phyloP scores from a whole-genome alignment of 2,113 vertebrate species.

The Sceloporus tristichus region DNA sequence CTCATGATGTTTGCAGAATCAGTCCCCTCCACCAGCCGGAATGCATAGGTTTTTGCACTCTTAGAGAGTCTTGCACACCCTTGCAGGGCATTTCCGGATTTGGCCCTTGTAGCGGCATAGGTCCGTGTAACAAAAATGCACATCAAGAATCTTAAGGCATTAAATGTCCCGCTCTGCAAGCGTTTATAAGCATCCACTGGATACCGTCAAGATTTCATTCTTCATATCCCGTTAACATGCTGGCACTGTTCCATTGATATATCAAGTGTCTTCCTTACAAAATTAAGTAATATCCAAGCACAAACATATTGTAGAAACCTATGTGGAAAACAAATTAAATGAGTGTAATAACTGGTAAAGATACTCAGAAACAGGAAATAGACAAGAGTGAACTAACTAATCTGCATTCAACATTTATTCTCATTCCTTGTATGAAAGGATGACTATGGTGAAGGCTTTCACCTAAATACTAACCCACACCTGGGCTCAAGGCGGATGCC shows the following conservation, averaged over 20 bases:
- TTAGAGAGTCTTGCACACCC: constrained; percentile 61
- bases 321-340: constrained; percentile 52
- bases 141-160: constrained; percentile 81
- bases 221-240: constrained; percentile 72
- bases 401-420: neutral
- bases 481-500: neutral
- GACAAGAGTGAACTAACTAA: constrained; percentile 1
- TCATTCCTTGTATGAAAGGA: constrained; percentile 19
- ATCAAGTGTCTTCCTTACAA: constrained; percentile 75
- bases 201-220: constrained; percentile 68
- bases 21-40: constrained; percentile 50
- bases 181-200: constrained; percentile 69
- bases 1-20: constrained; percentile 52
- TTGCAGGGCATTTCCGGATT: constrained; percentile 73
- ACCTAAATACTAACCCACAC: constrained; percentile 1
- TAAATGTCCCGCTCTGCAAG: constrained; percentile 73
- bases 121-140: constrained; percentile 77
- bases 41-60: constrained; percentile 75
- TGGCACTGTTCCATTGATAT: constrained; percentile 62
- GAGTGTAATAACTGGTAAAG: constrained; percentile 36
- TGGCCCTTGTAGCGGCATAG: constrained; percentile 71
- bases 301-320: constrained; percentile 78
- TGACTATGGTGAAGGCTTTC: neutral
- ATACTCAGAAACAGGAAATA: constrained; percentile 10
- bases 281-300: constrained; percentile 77